Evolutionary conservation across 2,888 invertebrate genomes (phyloP), one percentile per base, ranked within the genome.

Genomic region (Meganola albula): DNA sequence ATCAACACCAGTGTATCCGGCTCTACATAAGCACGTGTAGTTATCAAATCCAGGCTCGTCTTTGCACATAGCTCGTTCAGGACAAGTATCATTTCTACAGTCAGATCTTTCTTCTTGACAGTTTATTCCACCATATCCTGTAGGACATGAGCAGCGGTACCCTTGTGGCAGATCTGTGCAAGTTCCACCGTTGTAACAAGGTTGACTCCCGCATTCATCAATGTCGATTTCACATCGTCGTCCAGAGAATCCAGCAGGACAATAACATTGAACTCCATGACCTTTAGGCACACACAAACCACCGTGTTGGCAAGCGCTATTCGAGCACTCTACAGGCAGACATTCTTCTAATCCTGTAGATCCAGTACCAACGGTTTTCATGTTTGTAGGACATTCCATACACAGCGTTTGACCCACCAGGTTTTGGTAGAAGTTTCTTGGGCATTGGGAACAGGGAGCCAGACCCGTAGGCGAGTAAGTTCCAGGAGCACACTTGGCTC

Each of bases 21-120:
- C 92, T 63, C 97, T 88, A 66, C 99, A 99, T 6, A 98, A 87
- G 65, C 99, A 99, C 1, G 96, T 96, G 59, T 91, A 93, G 63
- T 97, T 97, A 56, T 93, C 94, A 53, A 90, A 91, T 37, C 94
- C 96, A 10, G 93, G 97, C 74, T 93, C 95, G 72, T 98, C 96
- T 79, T 98, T 97, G 74, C 99, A 99, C 95, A 97, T 97, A 2
- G 98, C 98, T 59, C 97, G 88, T 64, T 97, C 97, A 1, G 96
- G 96, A 57, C 99, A 99, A 0, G 98, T 95, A 42, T 95, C 93
- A 63, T 93, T 93, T 50, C 88, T 87, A 64, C 97, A 98, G 58
- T 98, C 96, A 9, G 94, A 92, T 55, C 92, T 90, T 74, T 97
- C 96, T 66, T 96, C 95, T 82, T 98, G 97, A 64, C 98, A 98